Conservation (phyloP, 2,888 invertebrate species). For the Macaria notata region DNA sequence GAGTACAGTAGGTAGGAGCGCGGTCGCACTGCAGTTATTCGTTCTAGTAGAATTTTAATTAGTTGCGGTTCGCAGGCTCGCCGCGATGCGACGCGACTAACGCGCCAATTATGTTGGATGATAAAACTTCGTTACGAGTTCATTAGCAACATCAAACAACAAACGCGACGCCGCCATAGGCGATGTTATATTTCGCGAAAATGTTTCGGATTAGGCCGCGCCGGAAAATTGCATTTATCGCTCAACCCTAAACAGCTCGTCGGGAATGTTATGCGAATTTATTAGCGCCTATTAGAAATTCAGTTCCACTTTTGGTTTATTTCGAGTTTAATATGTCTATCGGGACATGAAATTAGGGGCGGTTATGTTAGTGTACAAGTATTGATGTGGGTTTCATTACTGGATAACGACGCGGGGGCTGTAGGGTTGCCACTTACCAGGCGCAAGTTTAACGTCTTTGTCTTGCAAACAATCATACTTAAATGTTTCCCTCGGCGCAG, state of each 20-base stretch:
- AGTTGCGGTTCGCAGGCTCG: constrained; percentile 60
- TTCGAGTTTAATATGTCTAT: too few relatives aligned
- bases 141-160: constrained; percentile 19
- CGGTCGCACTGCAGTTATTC: constrained; percentile 64
- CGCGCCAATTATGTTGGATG: constrained; percentile 48
- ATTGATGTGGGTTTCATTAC: constrained; percentile 33
- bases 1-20: not conserved
- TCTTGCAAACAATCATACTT: constrained; percentile 47
- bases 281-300: not conserved
- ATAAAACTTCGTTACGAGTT: constrained; percentile 27
- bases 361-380: constrained; percentile 3
- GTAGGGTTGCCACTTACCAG: constrained; percentile 35
- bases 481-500: constrained; percentile 46
- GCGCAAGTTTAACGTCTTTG: constrained; percentile 40
- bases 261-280: not conserved
- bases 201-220: not conserved
- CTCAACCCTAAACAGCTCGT: not conserved
- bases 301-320: too few relatives aligned
- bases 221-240: not conserved
- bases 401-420: constrained; percentile 29
- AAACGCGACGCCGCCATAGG: constrained; percentile 10
- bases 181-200: constrained; percentile 1
- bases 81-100: constrained; percentile 39
- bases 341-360: too few relatives aligned
- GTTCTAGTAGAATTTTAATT: constrained; percentile 75